A percentile compares a stretch with the other conserved stretches of the same genome.
Conservation (phyloP, 2,797 vertebrate species). For the Melanotaenia boesemani region DNA sequence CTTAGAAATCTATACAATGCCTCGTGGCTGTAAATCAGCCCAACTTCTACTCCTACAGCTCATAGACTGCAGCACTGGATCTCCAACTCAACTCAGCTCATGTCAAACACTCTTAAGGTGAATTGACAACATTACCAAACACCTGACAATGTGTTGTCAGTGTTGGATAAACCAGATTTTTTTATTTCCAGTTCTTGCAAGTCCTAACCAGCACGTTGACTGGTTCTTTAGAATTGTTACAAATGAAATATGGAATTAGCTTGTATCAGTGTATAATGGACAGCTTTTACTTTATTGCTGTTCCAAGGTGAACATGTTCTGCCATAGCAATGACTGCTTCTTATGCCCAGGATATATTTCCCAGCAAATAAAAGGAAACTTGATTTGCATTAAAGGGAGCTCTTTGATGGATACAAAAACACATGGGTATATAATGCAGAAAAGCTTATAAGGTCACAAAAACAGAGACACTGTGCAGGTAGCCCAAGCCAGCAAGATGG, state of each 20-base stretch:
- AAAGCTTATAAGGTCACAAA: constrained; percentile 7
- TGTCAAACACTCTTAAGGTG: not conserved
- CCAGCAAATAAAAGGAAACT: not conserved
- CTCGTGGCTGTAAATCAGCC: too few species aligned
- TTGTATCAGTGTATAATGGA: not conserved
- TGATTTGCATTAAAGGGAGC: not conserved
- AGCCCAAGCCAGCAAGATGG: constrained; percentile 39
- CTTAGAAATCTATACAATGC: too few species aligned
- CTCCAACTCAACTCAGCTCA: not conserved
- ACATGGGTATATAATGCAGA: not conserved
- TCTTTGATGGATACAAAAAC: not conserved
- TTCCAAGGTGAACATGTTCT: not conserved
- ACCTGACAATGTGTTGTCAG: not conserved
- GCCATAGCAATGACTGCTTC: too few species aligned
- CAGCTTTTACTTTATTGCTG: not conserved
- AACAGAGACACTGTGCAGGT: constrained; percentile 13
- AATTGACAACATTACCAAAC: not conserved
- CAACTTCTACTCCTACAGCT: not conserved
- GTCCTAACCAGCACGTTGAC: not conserved
- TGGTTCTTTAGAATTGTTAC: not conserved
- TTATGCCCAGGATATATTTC: not conserved
- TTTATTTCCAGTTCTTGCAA: not conserved
- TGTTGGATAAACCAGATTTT: not conserved
- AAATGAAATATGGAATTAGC: not conserved
- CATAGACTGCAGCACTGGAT: not conserved